These are phyloP conservation scores for Erebia palarica DNA, from an alignment of 2,888 invertebrate genomes.

Conservation along the genomic window DNA sequence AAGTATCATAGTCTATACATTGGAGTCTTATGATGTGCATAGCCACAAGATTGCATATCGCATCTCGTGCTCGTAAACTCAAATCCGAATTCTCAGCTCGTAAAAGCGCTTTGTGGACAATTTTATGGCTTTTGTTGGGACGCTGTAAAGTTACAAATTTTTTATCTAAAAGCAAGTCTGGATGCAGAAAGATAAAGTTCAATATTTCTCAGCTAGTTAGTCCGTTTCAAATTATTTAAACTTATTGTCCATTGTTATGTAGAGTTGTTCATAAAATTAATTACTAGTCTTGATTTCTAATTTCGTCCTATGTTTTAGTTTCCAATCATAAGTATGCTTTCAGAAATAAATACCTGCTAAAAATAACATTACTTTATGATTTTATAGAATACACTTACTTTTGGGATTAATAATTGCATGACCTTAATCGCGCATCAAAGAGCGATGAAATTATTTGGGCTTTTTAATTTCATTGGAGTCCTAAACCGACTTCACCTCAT, in stretches of 20 bases:
- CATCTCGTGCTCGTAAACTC: constrained; percentile 29
- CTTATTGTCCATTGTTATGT: constrained; percentile 17
- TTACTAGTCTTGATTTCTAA: constrained; percentile 13
- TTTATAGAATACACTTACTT: too few relatives aligned
- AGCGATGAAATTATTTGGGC: too few relatives aligned
- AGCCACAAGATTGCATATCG: constrained; percentile 2
- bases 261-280: constrained; percentile 14
- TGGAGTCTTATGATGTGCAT: background rate
- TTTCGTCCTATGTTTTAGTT: constrained; percentile 6
- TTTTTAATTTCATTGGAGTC: too few relatives aligned
- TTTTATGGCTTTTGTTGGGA: constrained; percentile 28
- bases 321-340: constrained; percentile 1
- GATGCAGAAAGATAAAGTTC: background rate
- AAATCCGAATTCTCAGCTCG: constrained; percentile 29
- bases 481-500: too few relatives aligned
- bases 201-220: background rate
- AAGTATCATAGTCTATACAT: background rate
- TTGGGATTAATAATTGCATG: too few relatives aligned
- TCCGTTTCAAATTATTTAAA: constrained; percentile 8
- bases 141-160: background rate
- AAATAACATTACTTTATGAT: too few relatives aligned
- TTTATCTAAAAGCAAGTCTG: background rate
- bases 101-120: constrained; percentile 32
- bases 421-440: too few relatives aligned
- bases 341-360: background rate